Base-by-base conservation (phyloP, 2,888 invertebrate species). In the Fragum whitleyi region DNA sequence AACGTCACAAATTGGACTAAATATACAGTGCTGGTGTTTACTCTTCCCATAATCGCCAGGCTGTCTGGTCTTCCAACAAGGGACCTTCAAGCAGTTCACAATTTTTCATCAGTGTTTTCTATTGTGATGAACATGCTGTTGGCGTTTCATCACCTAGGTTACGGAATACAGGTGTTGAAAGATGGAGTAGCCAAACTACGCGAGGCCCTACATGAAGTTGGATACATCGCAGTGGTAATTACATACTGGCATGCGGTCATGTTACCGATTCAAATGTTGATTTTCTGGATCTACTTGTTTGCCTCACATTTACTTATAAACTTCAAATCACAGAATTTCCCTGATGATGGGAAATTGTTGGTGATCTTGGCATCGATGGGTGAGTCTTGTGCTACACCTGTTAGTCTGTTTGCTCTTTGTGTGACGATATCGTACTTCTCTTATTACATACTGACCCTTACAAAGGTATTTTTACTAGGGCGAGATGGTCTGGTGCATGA, bases 271-370 rank as follows among this genome's bases (percentile, higher is more conserved):
- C 94, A 95, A 86, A 92, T 95, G 74, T 92, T 95, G 6, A 90
- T 94, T 32, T 95, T 95, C 87, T 95, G 95, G 95, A 77, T 94
- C 36, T 91, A 94, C 47, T 91, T 95, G 83, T 95, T 95, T 79
- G 73, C 90, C 14, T 88, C 93, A 14, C 94, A 95, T 85, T 87
- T 95, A 11, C 93, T 90, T 86, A 91, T 92, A 26, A 65, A 42
- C 42, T 93, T 92, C 80, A 81, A 89, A 68, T 88, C 90, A 29
- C 91, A 90, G 75, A 81, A 90, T 89, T 86, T 91, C 79, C 82
- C 91, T 55, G 87, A 92, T 36, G 93, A 93, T 68, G 93, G 94
- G 51, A 94, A 93, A 93, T 89, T 94, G 51, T 87, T 94, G 36
- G 86, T 94, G 36, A 74, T 94, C 26, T 86, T 95, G 42, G 93